These are phyloP conservation scores for Andrena hattorfiana DNA, from an alignment of 2,888 invertebrate genomes.

Conservation along the genomic window DNA sequence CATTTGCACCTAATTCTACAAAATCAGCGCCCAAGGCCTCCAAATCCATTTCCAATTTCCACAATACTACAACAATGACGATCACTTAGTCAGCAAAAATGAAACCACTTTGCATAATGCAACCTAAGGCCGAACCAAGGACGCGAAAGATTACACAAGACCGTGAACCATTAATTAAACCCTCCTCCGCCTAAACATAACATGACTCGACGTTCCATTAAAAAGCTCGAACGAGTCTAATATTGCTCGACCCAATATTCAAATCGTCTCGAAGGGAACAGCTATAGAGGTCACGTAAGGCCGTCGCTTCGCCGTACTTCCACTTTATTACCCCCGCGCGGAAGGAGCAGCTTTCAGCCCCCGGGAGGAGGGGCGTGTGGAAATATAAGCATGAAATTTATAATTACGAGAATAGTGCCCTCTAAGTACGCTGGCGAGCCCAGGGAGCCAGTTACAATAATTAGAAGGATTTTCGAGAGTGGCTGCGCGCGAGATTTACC, in stretches of 20 bases:
- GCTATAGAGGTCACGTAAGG: not conserved
- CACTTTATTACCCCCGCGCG: constrained; percentile 1
- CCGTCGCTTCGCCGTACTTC: not conserved
- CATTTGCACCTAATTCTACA: too few species aligned
- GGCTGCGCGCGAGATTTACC: constrained; percentile 40
- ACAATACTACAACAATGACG: too few species aligned
- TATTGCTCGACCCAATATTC: not conserved
- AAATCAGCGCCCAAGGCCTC: too few species aligned
- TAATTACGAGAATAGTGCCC: constrained; percentile 29
- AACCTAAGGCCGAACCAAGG: too few species aligned
- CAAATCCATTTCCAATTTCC: too few species aligned
- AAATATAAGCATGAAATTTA: constrained; percentile 32
- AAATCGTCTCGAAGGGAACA: not conserved
- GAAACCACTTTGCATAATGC: too few species aligned
- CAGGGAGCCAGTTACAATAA: constrained; percentile 30
- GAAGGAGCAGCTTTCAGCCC: not conserved
- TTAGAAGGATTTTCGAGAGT: constrained; percentile 47
- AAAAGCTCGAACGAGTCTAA: not conserved
- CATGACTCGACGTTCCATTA: not conserved
- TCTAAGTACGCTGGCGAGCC: constrained; percentile 26
- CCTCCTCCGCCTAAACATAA: too few species aligned
- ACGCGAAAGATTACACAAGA: too few species aligned
- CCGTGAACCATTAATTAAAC: too few species aligned
- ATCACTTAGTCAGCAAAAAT: too few species aligned
- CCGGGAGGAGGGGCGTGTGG: not conserved